Evolutionary conservation across 2,888 invertebrate genomes (phyloP), one percentile per base, ranked within the genome.

Genomic region (Zhuqinia jingwanae): DNA sequence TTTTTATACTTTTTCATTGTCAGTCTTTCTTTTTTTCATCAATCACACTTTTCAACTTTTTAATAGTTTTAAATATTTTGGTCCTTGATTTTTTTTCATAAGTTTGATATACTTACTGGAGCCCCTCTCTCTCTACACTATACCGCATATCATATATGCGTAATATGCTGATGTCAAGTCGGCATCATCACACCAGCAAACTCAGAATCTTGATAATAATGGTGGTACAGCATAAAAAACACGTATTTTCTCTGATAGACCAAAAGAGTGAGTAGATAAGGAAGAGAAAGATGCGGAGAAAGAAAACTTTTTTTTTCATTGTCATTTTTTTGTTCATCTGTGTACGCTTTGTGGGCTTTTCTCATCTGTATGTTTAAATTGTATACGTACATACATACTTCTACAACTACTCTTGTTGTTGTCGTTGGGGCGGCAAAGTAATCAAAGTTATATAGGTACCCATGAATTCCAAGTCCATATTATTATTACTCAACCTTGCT

Each of bases 31-130:
- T 22, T 27, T 75, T 82, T 82, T 75, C 82, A 75, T 75, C 82
- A 82, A 82, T 82, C 82, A 82, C 50, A 82, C 63, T 75, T 82
- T 63, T 53, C 63, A 75, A 63, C 75, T 75, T 56, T 58, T 63
- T 82, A 82, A 82, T 75, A 75, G 75, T 60, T 75, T 75, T 27
- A 27, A 75, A 63, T 45, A 63, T 42, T 60, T 56, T 36, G 8
- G 25, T 70, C 70, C 68, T 36, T 36, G 36, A 36, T 8, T 50
- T 2, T 50, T n/a, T n/a, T n/a, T n/a, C n/a, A n/a, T n/a, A n/a
- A n/a, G n/a, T n/a, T n/a, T n/a, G n/a, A n/a, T n/a, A n/a, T n/a
- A n/a, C n/a, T n/a, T n/a, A n/a, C n/a, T n/a, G n/a, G n/a, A n/a
- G n/a, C n/a, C n/a, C n/a, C n/a, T n/a, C n/a, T n/a, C n/a, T n/a